phyloP scores from a whole-genome alignment of 2,797 vertebrate genomes.

The Gallinago nigripennis region DNA sequence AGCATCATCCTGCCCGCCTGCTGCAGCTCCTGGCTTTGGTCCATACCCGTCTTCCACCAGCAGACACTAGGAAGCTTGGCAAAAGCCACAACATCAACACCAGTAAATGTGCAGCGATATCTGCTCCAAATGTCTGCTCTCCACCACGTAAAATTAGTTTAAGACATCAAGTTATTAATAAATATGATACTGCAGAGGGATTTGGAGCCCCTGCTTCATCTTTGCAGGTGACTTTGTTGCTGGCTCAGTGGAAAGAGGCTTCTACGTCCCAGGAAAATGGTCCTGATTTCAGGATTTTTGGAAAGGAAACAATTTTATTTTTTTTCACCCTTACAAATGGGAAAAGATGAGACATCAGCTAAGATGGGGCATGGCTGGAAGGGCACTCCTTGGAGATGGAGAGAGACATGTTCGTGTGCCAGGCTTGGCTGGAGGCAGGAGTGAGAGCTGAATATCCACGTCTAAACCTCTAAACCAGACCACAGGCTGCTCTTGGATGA shows the following conservation, averaged over 20 bases:
- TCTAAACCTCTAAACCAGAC: neutral
- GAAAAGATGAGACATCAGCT: neutral
- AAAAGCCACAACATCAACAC: neutral
- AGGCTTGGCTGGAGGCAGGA: neutral
- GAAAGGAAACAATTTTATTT: neutral
- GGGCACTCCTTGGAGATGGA: neutral
- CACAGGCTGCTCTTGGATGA: neutral
- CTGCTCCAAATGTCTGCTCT: neutral
- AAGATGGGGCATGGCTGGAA: neutral
- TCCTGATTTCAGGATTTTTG: neutral
- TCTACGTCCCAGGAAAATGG: neutral
- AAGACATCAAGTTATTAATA: neutral
- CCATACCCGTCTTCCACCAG: neutral
- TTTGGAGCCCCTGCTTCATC: neutral
- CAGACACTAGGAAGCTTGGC: neutral
- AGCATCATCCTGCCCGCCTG: rapidly evolving
- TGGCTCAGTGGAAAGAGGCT: neutral
- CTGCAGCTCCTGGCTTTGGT: neutral
- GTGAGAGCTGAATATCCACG: neutral
- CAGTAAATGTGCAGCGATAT: neutral
- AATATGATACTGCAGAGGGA: neutral
- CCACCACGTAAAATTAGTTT: neutral
- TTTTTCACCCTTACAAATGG: neutral
- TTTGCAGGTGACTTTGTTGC: neutral
- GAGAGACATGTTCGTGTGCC: rapidly evolving